Percentiles rank a stretch among this genome's conserved stretches.
These are phyloP conservation scores for Peucedramus taeniatus DNA, from an alignment of 2,113 vertebrate genomes.

Conservation along the genomic window DNA sequence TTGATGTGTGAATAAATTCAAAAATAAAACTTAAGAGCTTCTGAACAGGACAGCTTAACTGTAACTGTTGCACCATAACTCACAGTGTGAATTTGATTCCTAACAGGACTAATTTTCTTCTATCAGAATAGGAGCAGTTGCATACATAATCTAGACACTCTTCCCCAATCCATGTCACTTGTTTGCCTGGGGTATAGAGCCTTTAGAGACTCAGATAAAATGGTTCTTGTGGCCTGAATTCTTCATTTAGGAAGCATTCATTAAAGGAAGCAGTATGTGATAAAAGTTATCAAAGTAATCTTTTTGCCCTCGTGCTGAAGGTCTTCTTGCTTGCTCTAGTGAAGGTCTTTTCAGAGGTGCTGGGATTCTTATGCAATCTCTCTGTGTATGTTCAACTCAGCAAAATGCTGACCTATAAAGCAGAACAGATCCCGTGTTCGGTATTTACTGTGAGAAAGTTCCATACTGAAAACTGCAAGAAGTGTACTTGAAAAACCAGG, in stretches of 20 bases:
- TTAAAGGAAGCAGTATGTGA: neutral
- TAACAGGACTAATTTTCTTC: neutral
- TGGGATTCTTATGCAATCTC: neutral
- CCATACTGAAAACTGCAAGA: neutral
- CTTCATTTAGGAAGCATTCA: neutral
- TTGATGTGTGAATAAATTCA: neutral
- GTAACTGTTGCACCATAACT: neutral
- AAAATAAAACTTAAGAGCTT: neutral
- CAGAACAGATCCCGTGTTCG: neutral
- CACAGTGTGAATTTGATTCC: neutral
- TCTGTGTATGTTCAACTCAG: neutral
- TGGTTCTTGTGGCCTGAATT: neutral
- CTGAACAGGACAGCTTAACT: neutral
- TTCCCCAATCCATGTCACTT: neutral
- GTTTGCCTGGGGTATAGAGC: neutral
- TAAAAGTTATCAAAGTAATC: neutral
- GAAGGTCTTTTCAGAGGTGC: neutral
- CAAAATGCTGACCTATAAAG: neutral
- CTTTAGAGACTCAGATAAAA: neutral
- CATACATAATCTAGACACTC: neutral
- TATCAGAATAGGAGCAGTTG: neutral
- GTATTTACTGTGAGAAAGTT: neutral
- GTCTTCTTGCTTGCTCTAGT: neutral
- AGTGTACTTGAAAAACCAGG: neutral
- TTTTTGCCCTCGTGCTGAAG: neutral